Evolutionary conservation across 2,797 vertebrate genomes (phyloP), one percentile per base, ranked within the genome.

Genomic region (Oreochromis mossambicus): DNA sequence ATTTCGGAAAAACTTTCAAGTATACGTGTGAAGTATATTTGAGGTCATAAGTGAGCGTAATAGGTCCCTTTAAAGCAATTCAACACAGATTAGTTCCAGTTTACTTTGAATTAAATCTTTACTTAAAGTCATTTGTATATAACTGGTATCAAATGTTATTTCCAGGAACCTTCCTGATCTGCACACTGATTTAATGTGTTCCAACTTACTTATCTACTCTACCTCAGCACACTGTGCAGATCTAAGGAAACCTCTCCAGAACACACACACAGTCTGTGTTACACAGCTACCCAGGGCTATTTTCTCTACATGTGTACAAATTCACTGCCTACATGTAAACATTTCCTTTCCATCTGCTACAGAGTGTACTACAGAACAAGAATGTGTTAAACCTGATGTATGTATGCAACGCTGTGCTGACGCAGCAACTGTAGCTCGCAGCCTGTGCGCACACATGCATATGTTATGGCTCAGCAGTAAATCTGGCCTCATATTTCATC

Each of bases 401-500:
- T 38, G 1, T 43, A 38, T 21, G 81, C 50, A 78, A 34, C 24
- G 41, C n/a, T 24, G 80, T 21, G 83, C 85, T 90, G 87, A 90
- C 46, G 12, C 81, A 77, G 91, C 91, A 80, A 3, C 58, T 68
- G 32, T 7, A 58, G 80, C 68, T 26, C 3, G 2, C 55, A 84
- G 79, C 8, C 36, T 14, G 56, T 83, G 83, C 21, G 61, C n/a
- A 41, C 34, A 77, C 80, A 50, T 43, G 75, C 52, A 76, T 82
- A 50, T 32, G 77, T 83, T 83, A 66, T 77, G 50, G 55, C 79
- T 77, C 41, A 51, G 63, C 29, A 2, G 5, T 52, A 58, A 81
- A 76, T 70, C 19, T 24, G 76, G 78, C n/a, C 50, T 66, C 77
- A 17, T 70, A 41, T 89, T 87, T 93, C 56, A 88, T 68, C 38